Base-by-base conservation (phyloP, 1,140 invertebrate genomes). In the Telenomus remus region DNA sequence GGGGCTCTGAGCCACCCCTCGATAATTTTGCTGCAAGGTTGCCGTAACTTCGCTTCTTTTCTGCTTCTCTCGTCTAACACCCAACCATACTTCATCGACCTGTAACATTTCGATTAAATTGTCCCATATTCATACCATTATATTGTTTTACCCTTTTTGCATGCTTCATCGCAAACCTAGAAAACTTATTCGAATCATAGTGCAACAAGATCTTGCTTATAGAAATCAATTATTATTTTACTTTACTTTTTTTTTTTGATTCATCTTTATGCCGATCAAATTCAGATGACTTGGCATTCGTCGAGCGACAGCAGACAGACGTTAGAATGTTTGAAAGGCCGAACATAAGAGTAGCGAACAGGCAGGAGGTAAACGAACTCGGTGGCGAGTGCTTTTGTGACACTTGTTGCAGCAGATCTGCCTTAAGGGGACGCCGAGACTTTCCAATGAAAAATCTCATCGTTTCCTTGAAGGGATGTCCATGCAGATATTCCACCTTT, bases 11-110 rank as follows among this genome's bases (percentile, higher is more conserved):
- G 55, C 61, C 55, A 76, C 73, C 73, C 73, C 55, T 76, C 55
- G 60, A 65, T 70, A 33, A 71, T 71, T 68, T 65, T 66, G 55
- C 61, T 76, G 68, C 74, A 76, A 76, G 74, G 74, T 76, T 76
- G 74, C 74, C 74, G 66, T 54, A 72, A 63, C 68, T 66, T 0
- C 61, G 64, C 50, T 33, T 33, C 27, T 51, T 39, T 54, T 27
- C 19, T 27, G 19, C 19, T 27, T 27, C 19, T 27, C 19, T 27
- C 19, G n/a, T n/a, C 51, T 6, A 49, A 49, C 1, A 0, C 34
- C 43, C 9, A 35, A 34, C 46, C 44, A 49, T 66, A 66, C 56
- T 53, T 50, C 48, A 63, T 61, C 60, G 73, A 76, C 72, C 72
- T 75, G 64, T 51, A 64, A 63, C 64, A 75, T 69, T 69, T 46